A percentile compares a stretch with the other conserved stretches of the same genome.
phyloP scores from a whole-genome alignment of 2,888 invertebrate genomes.

The Eupithecia subumbrata region DNA sequence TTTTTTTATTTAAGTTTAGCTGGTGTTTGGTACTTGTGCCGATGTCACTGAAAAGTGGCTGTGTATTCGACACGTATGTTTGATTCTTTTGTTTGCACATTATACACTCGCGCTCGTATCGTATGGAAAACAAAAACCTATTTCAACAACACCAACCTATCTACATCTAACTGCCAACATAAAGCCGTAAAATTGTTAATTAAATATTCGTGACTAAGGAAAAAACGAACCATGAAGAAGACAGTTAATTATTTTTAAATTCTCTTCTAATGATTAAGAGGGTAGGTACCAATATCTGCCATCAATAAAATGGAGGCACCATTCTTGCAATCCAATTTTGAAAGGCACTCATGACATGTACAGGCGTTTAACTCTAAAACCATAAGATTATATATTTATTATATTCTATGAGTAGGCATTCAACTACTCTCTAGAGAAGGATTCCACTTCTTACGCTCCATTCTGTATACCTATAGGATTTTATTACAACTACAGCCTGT shows the following conservation, averaged over 20 bases:
- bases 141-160: constrained; percentile 57
- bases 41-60: constrained; percentile 68
- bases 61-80: constrained; percentile 76
- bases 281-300: background rate
- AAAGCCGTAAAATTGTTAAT: constrained; percentile 45
- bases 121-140: constrained; percentile 69
- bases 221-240: background rate
- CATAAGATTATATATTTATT: background rate
- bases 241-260: background rate
- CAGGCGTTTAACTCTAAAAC: background rate
- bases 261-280: background rate
- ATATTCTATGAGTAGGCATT: too few relatives aligned
- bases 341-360: background rate
- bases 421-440: background rate
- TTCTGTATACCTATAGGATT: too few relatives aligned
- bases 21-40: constrained; percentile 47
- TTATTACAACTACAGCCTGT: too few relatives aligned
- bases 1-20: constrained; percentile 53
- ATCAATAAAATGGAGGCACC: background rate
- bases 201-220: constrained; percentile 44
- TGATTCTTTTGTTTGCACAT: constrained; percentile 74
- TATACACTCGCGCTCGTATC: constrained; percentile 67
- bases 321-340: background rate
- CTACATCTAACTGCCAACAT: constrained; percentile 30
- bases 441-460: background rate